Base-by-base conservation (phyloP, 1,140 invertebrate genomes). In the Penaeus japonicus region DNA sequence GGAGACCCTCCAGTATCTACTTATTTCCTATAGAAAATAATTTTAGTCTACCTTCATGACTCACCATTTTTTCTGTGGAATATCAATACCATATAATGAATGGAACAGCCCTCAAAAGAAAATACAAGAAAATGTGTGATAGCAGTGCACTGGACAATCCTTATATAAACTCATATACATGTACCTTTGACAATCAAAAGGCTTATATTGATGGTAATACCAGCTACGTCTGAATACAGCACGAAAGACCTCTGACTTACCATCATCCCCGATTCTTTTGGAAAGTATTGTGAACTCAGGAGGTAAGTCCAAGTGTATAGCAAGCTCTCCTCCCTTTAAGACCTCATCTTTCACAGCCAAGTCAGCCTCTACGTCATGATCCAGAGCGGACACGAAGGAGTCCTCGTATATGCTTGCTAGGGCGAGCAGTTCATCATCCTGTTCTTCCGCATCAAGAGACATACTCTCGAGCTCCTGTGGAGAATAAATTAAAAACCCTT, bases 391-490 rank as follows among this genome's bases (percentile, higher is more conserved):
- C 24, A 81, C 83, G 47, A 88, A 88, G 70, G 65, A 75, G 15
- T 88, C 87, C 54, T 83, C 80, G 18, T 88, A 88, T 17, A 88
- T 88, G 32, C 87, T 88, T 35, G 87, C 79, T 73, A 88, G 47
- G 1, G 70, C 87, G 55, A 88, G 87, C 24, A 88, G 32, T 75
- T 88, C 87, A 84, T 88, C 87, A 75, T 88, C 87, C 35, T 88
- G 87, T 30, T 82, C 80, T 47, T 88, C 87, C 30, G 79, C 70
- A 78, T 88, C 87, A 53, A 88, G 87, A 62, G 80, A 88, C 87
- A 88, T 88, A 30, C 35, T 87, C 85, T 84, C 27, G 12, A 54
- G 55, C 17, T 20, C 59, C 47, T 47, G 47, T 47, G 15, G 5
- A 15, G 15, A 12, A 47, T 12, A 12, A 12, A 15, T 39, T 39